Percentiles rank a stretch among this genome's conserved stretches.
These are phyloP conservation scores for Ips nitidus DNA, from an alignment of 1,140 invertebrate genomes.

Conservation along the genomic window DNA sequence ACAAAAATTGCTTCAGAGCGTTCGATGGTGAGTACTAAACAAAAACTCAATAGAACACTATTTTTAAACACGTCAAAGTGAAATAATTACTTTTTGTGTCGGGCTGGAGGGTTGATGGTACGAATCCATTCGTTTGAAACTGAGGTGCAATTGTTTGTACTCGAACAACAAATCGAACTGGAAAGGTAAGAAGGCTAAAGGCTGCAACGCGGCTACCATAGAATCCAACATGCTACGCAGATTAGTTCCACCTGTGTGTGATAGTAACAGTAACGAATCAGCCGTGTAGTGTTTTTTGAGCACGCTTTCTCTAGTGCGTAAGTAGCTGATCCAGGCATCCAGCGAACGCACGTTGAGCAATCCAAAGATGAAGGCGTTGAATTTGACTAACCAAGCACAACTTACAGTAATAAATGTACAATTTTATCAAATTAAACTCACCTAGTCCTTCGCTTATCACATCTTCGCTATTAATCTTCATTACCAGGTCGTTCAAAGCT, in stretches of 20 bases:
- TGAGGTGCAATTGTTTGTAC: conserved; percentile 73
- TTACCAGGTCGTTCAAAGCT: conserved; percentile 82
- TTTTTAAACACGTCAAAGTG: neutral
- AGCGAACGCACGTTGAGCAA: conserved; percentile 80
- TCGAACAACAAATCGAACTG: conserved; percentile 80
- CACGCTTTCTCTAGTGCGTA: conserved; percentile 78
- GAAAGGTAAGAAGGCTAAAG: conserved; percentile 75
- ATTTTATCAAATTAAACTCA: conserved; percentile 5
- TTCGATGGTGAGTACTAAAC: conserved; percentile 37
- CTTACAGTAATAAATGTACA: neutral
- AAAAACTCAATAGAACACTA: conserved; percentile 13
- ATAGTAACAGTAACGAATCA: conserved; percentile 70
- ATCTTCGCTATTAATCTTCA: conserved; percentile 82
- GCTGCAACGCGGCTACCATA: conserved; percentile 72
- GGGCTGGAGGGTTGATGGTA: conserved; percentile 49
- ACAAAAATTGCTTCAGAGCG: conserved; percentile 57
- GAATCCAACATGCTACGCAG: conserved; percentile 69
- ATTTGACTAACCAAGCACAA: conserved; percentile 63
- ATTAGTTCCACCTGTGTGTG: conserved; percentile 64
- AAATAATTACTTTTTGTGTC: conserved; percentile 45
- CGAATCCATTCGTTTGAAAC: conserved; percentile 67
- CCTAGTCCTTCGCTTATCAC: conserved; percentile 75
- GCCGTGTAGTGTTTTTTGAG: conserved; percentile 78
- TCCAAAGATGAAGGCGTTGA: conserved; percentile 87
- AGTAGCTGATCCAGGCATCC: conserved; percentile 83